These are phyloP conservation scores for Phymastichus coffea DNA, from an alignment of 1,140 invertebrate genomes.

Conservation along the genomic window DNA sequence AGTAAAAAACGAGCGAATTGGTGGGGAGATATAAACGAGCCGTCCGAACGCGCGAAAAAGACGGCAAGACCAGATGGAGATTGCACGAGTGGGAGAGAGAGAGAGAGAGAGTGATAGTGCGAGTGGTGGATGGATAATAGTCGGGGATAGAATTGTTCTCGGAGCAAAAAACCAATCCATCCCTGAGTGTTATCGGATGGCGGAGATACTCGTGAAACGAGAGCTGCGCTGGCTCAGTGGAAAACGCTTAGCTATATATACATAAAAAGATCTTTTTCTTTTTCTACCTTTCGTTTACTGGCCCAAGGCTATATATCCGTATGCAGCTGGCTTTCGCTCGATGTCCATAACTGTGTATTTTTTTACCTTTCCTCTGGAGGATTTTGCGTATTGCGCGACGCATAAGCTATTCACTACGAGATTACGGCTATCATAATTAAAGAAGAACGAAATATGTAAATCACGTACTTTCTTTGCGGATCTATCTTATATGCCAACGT, in stretches of 20 bases:
- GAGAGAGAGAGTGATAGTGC: constrained; percentile 13
- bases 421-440: neutral
- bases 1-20: constrained; percentile 23
- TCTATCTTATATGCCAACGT: no score
- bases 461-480: neutral
- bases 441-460: neutral
- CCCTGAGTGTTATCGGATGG: constrained; percentile 47
- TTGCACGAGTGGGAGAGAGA: constrained; percentile 8
- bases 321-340: no score
- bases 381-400: neutral
- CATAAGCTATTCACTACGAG: neutral
- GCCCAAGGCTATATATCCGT: no score
- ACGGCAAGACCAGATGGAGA: constrained; percentile 5
- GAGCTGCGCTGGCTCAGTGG: constrained; percentile 17
- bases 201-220: constrained; percentile 37
- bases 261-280: neutral
- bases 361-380: neutral
- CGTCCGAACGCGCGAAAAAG: constrained; percentile 24
- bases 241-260: constrained; percentile 24
- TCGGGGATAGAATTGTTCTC: constrained; percentile 47
- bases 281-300: no score
- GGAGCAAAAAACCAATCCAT: constrained; percentile 47
- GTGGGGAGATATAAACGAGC: constrained; percentile 16
- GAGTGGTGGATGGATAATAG: constrained; percentile 42
- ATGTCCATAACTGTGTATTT: neutral